phyloP scores from a whole-genome alignment of 2,888 invertebrate genomes.

The Lucinisca nassula region DNA sequence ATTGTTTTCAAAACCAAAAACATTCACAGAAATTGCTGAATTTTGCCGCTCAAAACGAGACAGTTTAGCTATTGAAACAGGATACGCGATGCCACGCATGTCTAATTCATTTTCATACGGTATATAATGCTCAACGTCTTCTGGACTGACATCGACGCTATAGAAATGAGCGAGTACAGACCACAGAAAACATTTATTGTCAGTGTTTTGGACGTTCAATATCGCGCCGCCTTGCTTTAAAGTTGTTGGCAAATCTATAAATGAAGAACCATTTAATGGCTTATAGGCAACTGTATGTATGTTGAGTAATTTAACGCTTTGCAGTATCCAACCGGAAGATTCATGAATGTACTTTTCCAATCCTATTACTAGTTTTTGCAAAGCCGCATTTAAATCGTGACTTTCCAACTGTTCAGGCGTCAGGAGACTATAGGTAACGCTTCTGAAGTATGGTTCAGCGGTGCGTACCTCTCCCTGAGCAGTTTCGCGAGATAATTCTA shows the following conservation, averaged over 20 bases:
- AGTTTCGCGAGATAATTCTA: slow-evolving; percentile 52
- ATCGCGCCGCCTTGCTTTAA: background rate
- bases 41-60: slow-evolving; percentile 56
- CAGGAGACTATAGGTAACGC: slow-evolving; percentile 35
- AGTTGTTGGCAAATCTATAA: slow-evolving; percentile 25
- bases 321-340: slow-evolving; percentile 32
- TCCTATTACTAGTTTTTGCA: slow-evolving; percentile 34
- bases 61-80: slow-evolving; percentile 42
- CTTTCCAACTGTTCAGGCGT: background rate
- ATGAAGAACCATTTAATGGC: slow-evolving; percentile 32
- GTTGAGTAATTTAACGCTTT: slow-evolving; percentile 25
- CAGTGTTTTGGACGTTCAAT: slow-evolving; percentile 37
- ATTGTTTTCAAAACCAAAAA: slow-evolving; percentile 57
- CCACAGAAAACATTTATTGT: slow-evolving; percentile 44
- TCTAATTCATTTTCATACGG: slow-evolving; percentile 36
- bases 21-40: slow-evolving; percentile 50
- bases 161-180: slow-evolving; percentile 25
- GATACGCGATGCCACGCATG: slow-evolving; percentile 52
- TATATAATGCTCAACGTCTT: slow-evolving; percentile 34
- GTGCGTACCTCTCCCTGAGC: slow-evolving; percentile 5
- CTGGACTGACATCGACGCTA: slow-evolving; percentile 4
- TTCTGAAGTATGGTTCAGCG: slow-evolving; percentile 36
- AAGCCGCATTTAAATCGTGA: slow-evolving; percentile 42
- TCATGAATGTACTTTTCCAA: slow-evolving; percentile 35
- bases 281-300: slow-evolving; percentile 37